Conservation (phyloP, 2,888 invertebrate genomes). For the Protula sp. region DNA sequence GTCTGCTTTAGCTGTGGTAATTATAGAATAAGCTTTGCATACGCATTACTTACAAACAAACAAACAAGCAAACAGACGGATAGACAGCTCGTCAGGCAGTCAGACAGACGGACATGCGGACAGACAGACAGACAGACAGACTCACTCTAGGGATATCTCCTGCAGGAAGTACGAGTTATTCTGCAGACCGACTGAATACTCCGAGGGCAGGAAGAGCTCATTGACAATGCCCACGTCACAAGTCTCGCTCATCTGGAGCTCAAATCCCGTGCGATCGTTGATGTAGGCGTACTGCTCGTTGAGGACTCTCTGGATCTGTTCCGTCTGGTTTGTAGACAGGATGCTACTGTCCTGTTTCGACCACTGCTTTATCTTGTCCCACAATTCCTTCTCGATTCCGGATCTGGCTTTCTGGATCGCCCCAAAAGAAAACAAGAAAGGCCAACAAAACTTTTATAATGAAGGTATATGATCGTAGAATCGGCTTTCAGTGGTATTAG, state of each 20-base stretch:
- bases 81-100: too few species aligned
- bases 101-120: too few species aligned
- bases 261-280: conserved; percentile 11
- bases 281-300: conserved; percentile 7
- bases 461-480: too few species aligned
- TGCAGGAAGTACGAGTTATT: conserved; percentile 7
- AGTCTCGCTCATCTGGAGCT: conserved; percentile 8
- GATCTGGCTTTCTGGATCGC: conserved; percentile 2
- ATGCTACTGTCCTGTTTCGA: neutral
- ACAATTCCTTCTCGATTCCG: neutral
- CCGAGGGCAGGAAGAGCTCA: neutral
- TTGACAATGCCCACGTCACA: conserved; percentile 1
- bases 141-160: conserved; percentile 4
- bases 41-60: too few species aligned
- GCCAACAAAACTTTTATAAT: too few species aligned
- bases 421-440: too few species aligned
- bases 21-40: too few species aligned
- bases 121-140: too few species aligned
- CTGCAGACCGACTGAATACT: conserved; percentile 6
- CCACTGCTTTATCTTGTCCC: neutral
- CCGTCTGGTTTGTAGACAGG: neutral
- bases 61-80: too few species aligned
- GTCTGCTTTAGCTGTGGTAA: too few species aligned
- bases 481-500: too few species aligned
- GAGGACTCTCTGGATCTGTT: neutral